Base-by-base conservation (phyloP, 2,888 invertebrate species). In the Polydrusus tereticollis region DNA sequence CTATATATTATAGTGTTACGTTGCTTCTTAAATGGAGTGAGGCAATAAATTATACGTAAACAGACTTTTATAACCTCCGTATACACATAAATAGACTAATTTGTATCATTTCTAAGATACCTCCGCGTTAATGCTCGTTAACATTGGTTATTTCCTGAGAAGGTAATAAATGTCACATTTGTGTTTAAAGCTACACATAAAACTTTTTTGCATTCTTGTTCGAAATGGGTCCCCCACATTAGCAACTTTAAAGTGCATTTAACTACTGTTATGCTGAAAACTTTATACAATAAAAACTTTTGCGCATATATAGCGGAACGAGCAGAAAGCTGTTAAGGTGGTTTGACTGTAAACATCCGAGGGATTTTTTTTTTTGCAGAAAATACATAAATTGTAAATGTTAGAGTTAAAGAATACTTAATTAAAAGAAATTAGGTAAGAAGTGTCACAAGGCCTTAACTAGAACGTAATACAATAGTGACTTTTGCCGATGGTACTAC, bases 161-260 rank as follows among this genome's bases (percentile, higher is more conserved):
- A 50, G 50, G 6, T 14, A 23, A 50, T 50, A 50, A 50, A 23
- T 50, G 50, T 50, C 50, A 50, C 50, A 50, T 50, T 50, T n/a
- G 7, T 50, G 26, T 50, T 50, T 50, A 26, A 50, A 26, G 50
- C 26, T 23, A 14, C n/a, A 10, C 50, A 26, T 50, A 50, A 50
- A 50, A 50, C 7, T 16, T 50, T 47, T 50, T 45, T 50, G 20
- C 50, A 26, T 23, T 26, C 50, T 14, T 26, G 26, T 50, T 26
- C 14, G 14, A 14, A 50, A 26, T 14, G 50, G n/a, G 47, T 12
- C n/a, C 23, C 26, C 10, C 2, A 50, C 50, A 50, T 26, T 26
- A 21, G 26, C 26, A 50, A 26, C 26, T 50, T 50, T 50, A 50
- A 50, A 50, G 23, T 50, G 23, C 50, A 50, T 26, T 50, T 50